Conservation (phyloP, 2,113 vertebrate genomes). For the Psilopsiagon aurifrons region DNA sequence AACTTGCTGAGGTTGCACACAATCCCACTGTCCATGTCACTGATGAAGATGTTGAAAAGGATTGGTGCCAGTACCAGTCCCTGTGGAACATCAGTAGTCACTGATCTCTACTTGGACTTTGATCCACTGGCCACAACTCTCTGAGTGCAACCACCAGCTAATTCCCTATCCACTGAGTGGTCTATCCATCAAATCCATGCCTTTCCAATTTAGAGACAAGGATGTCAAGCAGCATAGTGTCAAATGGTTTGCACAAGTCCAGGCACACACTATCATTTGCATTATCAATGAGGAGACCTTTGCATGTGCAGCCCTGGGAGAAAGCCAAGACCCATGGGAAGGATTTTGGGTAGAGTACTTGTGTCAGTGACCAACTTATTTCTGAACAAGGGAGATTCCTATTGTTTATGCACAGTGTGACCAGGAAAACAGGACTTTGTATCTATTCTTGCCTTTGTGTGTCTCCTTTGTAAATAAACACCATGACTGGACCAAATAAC, state of each 20-base stretch:
- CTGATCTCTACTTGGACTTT: background rate
- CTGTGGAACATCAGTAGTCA: background rate
- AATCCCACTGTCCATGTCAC: background rate
- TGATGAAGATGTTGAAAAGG: background rate
- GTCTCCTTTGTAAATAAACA: background rate
- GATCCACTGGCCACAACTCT: background rate
- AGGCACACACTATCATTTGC: background rate
- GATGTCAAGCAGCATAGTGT: background rate
- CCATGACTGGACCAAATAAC: background rate
- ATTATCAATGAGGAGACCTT: background rate
- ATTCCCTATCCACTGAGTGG: background rate
- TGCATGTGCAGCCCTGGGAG: background rate
- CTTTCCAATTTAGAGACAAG: background rate
- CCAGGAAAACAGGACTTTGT: background rate
- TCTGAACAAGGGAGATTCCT: background rate
- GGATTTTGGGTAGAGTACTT: background rate
- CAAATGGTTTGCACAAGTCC: background rate
- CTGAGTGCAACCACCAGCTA: background rate
- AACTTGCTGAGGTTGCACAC: background rate
- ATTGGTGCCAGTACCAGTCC: background rate
- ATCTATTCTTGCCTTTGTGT: background rate
- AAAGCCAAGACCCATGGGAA: background rate
- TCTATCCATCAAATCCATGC: background rate
- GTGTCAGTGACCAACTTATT: background rate
- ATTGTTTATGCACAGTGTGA: background rate